Base-by-base conservation (phyloP, 2,888 invertebrate species). In the Drosophila mimetica region DNA sequence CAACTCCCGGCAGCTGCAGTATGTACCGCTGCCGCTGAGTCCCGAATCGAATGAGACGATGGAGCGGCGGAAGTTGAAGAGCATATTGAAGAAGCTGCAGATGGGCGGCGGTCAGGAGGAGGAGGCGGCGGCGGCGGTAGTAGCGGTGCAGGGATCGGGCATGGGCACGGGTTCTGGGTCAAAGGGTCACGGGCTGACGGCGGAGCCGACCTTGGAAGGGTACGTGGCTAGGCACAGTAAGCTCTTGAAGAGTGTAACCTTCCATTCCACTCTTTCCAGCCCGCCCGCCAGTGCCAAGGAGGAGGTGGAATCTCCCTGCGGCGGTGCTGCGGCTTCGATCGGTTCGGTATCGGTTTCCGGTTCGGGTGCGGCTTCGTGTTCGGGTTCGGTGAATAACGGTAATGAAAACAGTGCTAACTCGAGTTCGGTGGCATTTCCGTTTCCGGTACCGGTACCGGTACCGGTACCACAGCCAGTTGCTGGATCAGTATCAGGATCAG, bases 181-280 rank as follows among this genome's bases (percentile, higher is more conserved):
- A 9, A 14, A 14, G 74, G 60, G 64, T 64, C 71, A 94, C 93
- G 95, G 94, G 89, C 92, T 97, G 70, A 94, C 96, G 92, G 93
- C 95, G 88, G 96, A 96, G 28, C 97, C 96, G 71, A 97, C 97
- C 66, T 93, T 97, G 81, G 97, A 97, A 93, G 97, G 97, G 67
- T 97, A 96, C 92, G 97, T 96, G 65, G 97, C 96, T 53, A 93
- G 97, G 89, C 97, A 97, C 92, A 96, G 96, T 74, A 97, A 97
- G 91, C 94, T 97, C 90, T 94, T 96, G 53, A 97, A 97, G 93
- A 96, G 97, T 92, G 97, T 97, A 74, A 97, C 97, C 71, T 97
- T 97, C 92, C 96, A 97, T 92, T 96, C 96, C 90, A 96, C 96
- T 57, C 93, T 97, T 89, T 95, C 95, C 78, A 96, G 96, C 86